Evolutionary conservation across 1,140 invertebrate genomes (phyloP).

Genomic region (Thalassaphorura encarpata): DNA sequence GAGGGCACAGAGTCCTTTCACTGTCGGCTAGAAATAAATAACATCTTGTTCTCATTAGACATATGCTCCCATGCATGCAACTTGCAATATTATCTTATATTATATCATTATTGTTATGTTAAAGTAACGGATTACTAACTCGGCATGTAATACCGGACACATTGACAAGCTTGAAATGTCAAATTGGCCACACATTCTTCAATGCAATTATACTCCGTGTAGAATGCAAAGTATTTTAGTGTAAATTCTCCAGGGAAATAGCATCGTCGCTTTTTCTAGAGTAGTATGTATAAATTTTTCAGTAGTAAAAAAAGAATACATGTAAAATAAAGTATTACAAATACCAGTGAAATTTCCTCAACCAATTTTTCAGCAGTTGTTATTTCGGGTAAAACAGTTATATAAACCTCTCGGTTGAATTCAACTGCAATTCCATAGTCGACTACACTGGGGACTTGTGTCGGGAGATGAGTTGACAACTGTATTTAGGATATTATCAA

Average conservation of each 20-base stretch:
- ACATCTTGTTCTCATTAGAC: background rate
- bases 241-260: background rate
- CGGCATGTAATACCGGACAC: conserved; percentile 31
- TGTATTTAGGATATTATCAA: background rate
- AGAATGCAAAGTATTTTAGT: background rate
- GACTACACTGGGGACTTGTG: background rate
- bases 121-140: conserved; percentile 11
- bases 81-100: background rate
- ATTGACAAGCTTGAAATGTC: background rate
- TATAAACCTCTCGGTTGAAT: background rate
- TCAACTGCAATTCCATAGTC: background rate
- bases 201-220: background rate
- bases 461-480: background rate
- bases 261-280: background rate
- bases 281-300: background rate
- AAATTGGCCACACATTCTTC: background rate
- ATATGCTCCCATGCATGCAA: background rate
- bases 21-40: background rate
- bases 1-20: background rate
- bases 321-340: no score
- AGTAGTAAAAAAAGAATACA: no score
- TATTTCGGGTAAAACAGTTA: background rate
- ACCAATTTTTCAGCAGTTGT: no score
- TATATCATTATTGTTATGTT: no score
- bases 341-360: no score